These are phyloP conservation scores for Steinernema khuongi DNA, from an alignment of 1,140 invertebrate genomes.

Conservation along the genomic window DNA sequence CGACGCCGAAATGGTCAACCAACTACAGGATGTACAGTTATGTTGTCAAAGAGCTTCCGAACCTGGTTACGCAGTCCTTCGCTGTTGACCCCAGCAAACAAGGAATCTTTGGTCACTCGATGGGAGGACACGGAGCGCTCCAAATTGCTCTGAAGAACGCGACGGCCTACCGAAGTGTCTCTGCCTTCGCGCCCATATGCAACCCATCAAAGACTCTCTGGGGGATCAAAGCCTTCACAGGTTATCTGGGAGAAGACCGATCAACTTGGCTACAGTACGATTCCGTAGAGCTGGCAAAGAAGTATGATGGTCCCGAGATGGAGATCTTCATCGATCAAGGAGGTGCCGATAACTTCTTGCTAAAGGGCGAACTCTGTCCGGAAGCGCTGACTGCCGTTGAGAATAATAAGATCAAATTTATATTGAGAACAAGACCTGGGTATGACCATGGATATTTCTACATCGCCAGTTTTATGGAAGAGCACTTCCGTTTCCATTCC, in stretches of 20 bases:
- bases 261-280: conserved; percentile 78
- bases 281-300: conserved; percentile 74
- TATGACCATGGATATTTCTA: conserved; percentile 97
- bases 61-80: conserved; percentile 73
- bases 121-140: conserved; percentile 78
- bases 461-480: conserved; percentile 82
- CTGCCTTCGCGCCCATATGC: conserved; percentile 91
- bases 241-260: conserved; percentile 71
- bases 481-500: conserved; percentile 69
- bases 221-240: conserved; percentile 76
- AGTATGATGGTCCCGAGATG: conserved; percentile 76
- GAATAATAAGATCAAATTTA: conserved; percentile 67
- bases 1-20: conserved; percentile 79
- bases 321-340: conserved; percentile 87
- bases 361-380: conserved; percentile 73
- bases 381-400: conserved; percentile 73
- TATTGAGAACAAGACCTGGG: conserved; percentile 71
- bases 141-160: conserved; percentile 86
- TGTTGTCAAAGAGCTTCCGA: conserved; percentile 79
- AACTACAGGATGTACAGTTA: conserved; percentile 96
- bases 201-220: conserved; percentile 79
- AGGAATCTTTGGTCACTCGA: conserved; percentile 60
- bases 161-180: conserved; percentile 78
- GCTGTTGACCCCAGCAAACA: conserved; percentile 61
- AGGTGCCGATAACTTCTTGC: conserved; percentile 78